Percentiles rank a stretch among this genome's conserved stretches.
Evolutionary conservation across 1,140 invertebrate genomes (phyloP).

Genomic region (Onthophagus taurus): DNA sequence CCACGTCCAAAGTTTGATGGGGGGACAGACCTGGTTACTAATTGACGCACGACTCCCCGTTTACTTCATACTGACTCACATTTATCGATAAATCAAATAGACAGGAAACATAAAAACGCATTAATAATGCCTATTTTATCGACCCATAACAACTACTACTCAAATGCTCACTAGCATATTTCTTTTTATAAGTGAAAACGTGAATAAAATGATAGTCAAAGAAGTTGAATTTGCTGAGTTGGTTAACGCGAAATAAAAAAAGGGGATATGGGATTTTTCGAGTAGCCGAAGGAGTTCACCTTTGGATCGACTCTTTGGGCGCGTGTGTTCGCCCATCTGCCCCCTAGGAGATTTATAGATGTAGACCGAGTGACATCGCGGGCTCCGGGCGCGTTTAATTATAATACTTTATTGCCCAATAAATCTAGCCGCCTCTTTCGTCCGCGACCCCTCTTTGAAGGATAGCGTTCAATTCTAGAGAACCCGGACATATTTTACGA

Average conservation of each 20-base stretch:
- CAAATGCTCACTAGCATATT: neutral
- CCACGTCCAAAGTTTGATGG: too few relatives aligned
- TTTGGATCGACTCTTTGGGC: slow-evolving; percentile 24
- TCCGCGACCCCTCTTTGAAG: slow-evolving; percentile 35
- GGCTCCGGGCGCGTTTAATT: slow-evolving; percentile 38
- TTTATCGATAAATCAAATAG: too few relatives aligned
- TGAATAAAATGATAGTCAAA: too few relatives aligned
- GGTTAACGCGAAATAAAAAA: too few relatives aligned
- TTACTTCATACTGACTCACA: too few relatives aligned
- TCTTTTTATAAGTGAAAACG: slow-evolving; percentile 1
- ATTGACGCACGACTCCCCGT: too few relatives aligned
- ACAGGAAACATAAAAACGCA: too few relatives aligned
- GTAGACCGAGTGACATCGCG: slow-evolving; percentile 37
- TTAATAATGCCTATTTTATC: too few relatives aligned
- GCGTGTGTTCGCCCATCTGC: slow-evolving; percentile 22
- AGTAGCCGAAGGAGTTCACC: slow-evolving; percentile 22
- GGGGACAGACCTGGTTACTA: too few relatives aligned
- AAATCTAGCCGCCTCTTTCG: slow-evolving; percentile 33
- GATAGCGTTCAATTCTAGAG: slow-evolving; percentile 39
- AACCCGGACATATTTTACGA: slow-evolving; percentile 40
- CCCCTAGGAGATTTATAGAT: slow-evolving; percentile 36
- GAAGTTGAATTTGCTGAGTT: too few relatives aligned
- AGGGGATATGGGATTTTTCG: too few relatives aligned
- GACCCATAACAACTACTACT: too few relatives aligned
- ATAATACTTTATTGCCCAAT: slow-evolving; percentile 42